Evolutionary conservation across 2,888 invertebrate species (phyloP), one percentile per base, ranked within the genome.

Genomic region (Mythimna ferrago): DNA sequence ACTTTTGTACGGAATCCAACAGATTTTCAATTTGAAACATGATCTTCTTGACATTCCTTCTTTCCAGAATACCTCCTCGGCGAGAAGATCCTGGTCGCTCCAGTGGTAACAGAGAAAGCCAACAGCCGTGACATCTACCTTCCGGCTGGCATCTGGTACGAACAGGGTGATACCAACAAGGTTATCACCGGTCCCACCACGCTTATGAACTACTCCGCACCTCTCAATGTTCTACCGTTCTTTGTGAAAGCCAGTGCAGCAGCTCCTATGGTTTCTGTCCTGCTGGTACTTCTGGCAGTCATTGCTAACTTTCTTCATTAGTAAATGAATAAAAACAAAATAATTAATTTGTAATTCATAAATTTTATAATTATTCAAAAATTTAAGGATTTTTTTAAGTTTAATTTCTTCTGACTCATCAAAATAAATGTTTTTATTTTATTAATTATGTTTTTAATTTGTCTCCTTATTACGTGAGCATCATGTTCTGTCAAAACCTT

Each of bases 61-160:
- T 2, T 81, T 81, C 14, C 93, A 98, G 98, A 98, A 91, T 98
- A 96, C 89, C 93, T 98, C 19, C 94, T 98, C 7, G 98, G 98
- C 9, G 97, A 98, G 86, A 93, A 94, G n/a, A 96, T 98, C 70
- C 90, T 98, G 11, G 97, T 98, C 0, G 98, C 98, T 0, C 98
- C 98, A 0, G 97, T 98, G 11, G 78, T 98, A 26, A 95, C 96
- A 76, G 93, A 97, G 85, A 96, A 96, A 0, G 96, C 97, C 0
- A 86, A 82, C 0, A 85, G 87, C 1, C 94, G 98, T 6, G 96
- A 97, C 87, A 94, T 98, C 51, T 98, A 97, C 92, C 94, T 98
- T 6, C 98, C 98, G 0, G 89, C 80, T 10, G 98, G 98, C 10
- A 89, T 81, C 7, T 98, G 98, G 98, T 91, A 91, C 32, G 97